Evolutionary conservation across 2,113 vertebrate genomes (phyloP).

Genomic region (Eurystomus gularis): DNA sequence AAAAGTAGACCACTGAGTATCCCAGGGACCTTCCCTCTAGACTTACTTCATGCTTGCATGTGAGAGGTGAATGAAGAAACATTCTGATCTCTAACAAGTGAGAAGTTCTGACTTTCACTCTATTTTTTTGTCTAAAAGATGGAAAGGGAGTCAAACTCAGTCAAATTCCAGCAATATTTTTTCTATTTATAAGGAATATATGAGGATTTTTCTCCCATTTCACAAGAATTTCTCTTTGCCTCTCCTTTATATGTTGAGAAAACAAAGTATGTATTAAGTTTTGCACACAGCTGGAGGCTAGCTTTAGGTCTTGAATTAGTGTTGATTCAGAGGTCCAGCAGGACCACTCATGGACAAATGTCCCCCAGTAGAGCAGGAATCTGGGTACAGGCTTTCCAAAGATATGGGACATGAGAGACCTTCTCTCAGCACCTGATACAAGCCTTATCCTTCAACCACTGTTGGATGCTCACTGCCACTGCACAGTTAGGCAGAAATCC

Average conservation of each 20-base stretch:
- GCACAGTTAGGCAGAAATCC: neutral
- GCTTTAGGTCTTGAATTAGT: neutral
- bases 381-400: neutral
- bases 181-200: neutral
- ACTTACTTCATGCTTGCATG: neutral
- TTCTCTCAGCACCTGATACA: neutral
- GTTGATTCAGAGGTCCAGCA: neutral
- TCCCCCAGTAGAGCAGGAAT: neutral
- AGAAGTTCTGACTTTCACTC: neutral
- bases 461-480: neutral
- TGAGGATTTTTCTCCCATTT: neutral
- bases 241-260: neutral
- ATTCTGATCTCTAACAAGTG: neutral
- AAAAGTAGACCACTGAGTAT: neutral
- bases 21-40: neutral
- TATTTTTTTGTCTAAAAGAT: neutral
- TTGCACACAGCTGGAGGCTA: neutral
- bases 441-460: neutral
- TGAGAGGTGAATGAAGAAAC: neutral
- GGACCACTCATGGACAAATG: neutral
- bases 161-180: neutral
- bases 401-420: neutral
- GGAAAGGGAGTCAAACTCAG: neutral
- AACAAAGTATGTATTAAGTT: neutral
- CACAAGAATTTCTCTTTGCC: neutral